phyloP scores from a whole-genome alignment of 2,113 vertebrate genomes.

The Egretta garzetta region DNA sequence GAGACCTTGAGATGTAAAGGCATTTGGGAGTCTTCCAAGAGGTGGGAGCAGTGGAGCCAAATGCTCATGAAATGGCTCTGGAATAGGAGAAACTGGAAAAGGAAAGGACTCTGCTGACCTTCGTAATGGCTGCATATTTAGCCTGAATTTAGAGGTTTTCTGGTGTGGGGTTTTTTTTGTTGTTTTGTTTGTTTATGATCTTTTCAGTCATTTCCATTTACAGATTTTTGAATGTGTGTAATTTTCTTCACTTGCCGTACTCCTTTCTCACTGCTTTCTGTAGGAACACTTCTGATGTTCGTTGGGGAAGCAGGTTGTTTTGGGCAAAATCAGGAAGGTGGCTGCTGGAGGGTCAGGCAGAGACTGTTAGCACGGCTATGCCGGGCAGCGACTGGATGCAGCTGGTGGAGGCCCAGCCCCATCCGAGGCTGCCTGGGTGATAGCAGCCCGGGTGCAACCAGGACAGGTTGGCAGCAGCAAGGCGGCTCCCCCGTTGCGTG shows the following conservation, averaged over 20 bases:
- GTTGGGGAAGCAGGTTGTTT: neutral
- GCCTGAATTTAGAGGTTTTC: neutral
- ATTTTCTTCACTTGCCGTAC: fast-evolving
- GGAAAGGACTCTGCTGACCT: neutral
- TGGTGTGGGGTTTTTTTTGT: neutral
- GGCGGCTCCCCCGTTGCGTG: neutral
- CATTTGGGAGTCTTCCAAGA: neutral
- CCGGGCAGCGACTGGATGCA: neutral
- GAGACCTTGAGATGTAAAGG: neutral
- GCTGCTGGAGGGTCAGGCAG: neutral
- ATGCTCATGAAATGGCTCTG: neutral
- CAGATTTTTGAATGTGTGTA: neutral
- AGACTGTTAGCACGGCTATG: neutral
- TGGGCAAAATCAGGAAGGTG: neutral
- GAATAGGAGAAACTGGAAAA: neutral
- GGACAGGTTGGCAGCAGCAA: neutral
- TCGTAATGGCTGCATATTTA: neutral
- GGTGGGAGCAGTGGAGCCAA: neutral
- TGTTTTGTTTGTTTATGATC: neutral
- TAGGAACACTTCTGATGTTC: neutral
- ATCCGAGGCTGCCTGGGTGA: fast-evolving
- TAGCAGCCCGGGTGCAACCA: fast-evolving
- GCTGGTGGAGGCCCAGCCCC: neutral
- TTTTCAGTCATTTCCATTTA: neutral
- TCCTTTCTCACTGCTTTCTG: neutral